Evolutionary conservation across 92 coral and sea anemone species (phyloP).

Genomic region (Zoanthus gigantus): DNA sequence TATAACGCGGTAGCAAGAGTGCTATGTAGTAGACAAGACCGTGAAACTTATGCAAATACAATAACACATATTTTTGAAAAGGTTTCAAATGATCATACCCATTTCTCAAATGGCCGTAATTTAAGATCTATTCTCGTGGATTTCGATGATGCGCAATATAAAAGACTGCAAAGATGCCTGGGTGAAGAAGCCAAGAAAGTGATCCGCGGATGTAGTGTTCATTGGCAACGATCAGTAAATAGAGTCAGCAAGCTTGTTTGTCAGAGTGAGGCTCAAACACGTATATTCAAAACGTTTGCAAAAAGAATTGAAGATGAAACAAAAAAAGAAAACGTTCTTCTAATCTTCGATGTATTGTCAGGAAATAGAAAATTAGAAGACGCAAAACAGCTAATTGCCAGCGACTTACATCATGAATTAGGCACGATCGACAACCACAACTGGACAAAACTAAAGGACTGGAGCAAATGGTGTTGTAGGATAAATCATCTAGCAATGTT

Average conservation of each 20-base stretch:
- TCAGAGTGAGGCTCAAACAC: constrained; percentile 42
- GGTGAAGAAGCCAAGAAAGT: constrained; percentile 62
- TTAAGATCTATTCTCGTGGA: constrained; percentile 65
- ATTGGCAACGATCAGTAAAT: constrained; percentile 69
- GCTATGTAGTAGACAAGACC: constrained; percentile 64
- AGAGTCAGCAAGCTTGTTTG: constrained; percentile 60
- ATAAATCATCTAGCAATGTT: constrained; percentile 58
- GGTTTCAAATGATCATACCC: constrained; percentile 42
- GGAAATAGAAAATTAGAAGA: constrained; percentile 41
- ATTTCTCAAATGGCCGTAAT: constrained; percentile 46
- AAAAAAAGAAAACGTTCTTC: constrained; percentile 42
- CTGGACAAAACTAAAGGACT: constrained; percentile 57
- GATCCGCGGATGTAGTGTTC: constrained; percentile 66
- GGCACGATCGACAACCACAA: constrained; percentile 24
- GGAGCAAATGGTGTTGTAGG: constrained; percentile 45
- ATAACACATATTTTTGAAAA: constrained; percentile 44
- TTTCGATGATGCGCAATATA: constrained; percentile 70
- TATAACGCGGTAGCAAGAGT: constrained; percentile 58
- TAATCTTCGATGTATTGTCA: constrained; percentile 55
- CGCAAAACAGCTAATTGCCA: constrained; percentile 37
- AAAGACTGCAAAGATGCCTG: constrained; percentile 47
- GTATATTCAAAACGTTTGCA: constrained; percentile 51
- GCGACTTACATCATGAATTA: constrained; percentile 34
- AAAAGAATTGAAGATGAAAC: constrained; percentile 35
- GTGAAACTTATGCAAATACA: constrained; percentile 54